These are phyloP conservation scores for Philaethria dido DNA, from an alignment of 2,888 invertebrate genomes.

Conservation along the genomic window DNA sequence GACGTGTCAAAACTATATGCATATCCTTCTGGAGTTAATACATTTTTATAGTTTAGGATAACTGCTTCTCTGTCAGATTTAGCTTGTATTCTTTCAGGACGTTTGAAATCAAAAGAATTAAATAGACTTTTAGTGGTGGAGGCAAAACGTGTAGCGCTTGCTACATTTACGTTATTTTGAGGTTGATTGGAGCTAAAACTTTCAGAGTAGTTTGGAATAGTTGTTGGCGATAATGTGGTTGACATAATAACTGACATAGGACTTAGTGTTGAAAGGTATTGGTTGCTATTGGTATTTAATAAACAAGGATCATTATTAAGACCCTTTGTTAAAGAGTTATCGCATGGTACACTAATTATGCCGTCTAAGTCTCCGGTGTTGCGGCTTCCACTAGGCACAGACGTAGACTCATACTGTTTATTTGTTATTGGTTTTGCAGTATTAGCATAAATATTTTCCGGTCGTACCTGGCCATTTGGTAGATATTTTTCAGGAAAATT, in stretches of 20 bases:
- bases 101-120: not conserved
- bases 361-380: not conserved
- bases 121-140: not conserved
- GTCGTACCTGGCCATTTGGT: constrained; percentile 1
- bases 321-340: constrained; percentile 1
- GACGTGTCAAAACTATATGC: constrained; percentile 70
- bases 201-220: not conserved
- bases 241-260: not conserved
- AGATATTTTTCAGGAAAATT: constrained; percentile 36
- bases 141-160: not conserved
- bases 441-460: not conserved
- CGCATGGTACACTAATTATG: not conserved
- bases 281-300: not conserved
- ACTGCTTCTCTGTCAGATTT: constrained; percentile 61
- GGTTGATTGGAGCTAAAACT: not conserved
- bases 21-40: constrained; percentile 61
- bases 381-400: not conserved
- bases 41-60: constrained; percentile 62
- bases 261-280: not conserved
- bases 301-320: not conserved
- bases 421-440: not conserved
- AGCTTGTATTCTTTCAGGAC: constrained; percentile 57
- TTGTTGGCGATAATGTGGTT: constrained; percentile 4
- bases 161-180: not conserved
- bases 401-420: not conserved